phyloP scores from a whole-genome alignment of 1,140 invertebrate species.

The Meteorus sp. region DNA sequence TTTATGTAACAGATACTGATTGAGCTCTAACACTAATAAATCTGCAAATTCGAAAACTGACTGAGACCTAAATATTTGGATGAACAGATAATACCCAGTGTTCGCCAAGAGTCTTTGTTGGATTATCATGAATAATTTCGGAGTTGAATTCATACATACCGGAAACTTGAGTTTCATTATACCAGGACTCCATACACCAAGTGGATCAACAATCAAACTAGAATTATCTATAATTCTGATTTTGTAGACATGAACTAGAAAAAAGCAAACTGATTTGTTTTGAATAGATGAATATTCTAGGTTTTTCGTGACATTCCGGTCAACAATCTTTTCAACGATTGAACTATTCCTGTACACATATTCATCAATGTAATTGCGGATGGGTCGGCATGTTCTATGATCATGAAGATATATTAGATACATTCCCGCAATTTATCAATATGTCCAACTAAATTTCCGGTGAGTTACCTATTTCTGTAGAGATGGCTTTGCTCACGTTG shows the following conservation, averaged over 20 bases:
- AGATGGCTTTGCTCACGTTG: neutral
- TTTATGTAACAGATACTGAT: too few species aligned
- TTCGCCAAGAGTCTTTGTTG: too few species aligned
- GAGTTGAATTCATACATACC: too few species aligned
- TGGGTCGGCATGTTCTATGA: constrained; percentile 22
- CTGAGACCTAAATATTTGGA: too few species aligned
- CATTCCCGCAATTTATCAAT: too few species aligned
- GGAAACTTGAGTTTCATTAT: constrained; percentile 33
- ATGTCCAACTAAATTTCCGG: too few species aligned
- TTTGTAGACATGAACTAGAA: constrained; percentile 49
- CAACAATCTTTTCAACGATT: neutral
- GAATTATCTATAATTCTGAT: constrained; percentile 48
- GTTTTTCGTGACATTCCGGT: constrained; percentile 19
- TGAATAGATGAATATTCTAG: constrained; percentile 29
- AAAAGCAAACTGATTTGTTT: constrained; percentile 34
- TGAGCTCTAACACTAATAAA: too few species aligned
- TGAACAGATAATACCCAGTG: too few species aligned
- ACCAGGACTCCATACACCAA: constrained; percentile 51
- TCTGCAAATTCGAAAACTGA: too few species aligned
- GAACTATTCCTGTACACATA: neutral
- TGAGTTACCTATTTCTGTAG: constrained; percentile 24
- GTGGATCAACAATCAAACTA: constrained; percentile 43
- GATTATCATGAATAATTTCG: too few species aligned
- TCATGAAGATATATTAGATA: too few species aligned
- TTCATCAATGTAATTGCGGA: constrained; percentile 22